These are phyloP conservation scores for Bos indicus DNA, from an alignment of 2,113 vertebrate genomes.

Conservation along the genomic window DNA sequence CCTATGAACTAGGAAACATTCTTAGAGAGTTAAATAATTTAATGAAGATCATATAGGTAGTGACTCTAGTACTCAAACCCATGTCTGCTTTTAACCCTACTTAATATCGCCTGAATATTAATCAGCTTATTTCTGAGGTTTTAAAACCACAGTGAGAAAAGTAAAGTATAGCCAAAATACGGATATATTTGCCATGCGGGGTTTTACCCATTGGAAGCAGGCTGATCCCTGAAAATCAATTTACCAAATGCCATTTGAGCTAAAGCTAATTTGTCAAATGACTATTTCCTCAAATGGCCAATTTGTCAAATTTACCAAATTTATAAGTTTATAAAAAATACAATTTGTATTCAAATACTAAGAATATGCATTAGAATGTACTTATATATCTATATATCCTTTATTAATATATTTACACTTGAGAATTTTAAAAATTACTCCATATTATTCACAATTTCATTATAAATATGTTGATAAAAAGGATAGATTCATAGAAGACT, in stretches of 20 bases:
- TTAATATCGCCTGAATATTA: constrained; percentile 10
- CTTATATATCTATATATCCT: background rate
- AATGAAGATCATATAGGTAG: background rate
- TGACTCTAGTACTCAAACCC: background rate
- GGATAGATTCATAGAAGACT: background rate
- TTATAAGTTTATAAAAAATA: background rate
- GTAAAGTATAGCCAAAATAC: constrained; percentile 7
- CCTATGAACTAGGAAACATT: background rate
- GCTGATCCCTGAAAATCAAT: background rate
- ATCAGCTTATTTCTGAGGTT: background rate
- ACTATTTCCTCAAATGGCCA: constrained; percentile 5
- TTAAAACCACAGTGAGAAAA: constrained; percentile 14
- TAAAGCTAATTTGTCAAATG: constrained; percentile 13
- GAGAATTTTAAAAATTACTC: background rate
- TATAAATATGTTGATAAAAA: background rate
- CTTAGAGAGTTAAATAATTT: constrained; percentile 21
- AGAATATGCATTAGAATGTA: background rate
- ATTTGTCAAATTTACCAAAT: background rate
- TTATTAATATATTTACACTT: constrained; percentile 3
- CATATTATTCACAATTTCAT: constrained; percentile 16
- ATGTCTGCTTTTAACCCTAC: background rate
- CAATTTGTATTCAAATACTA: background rate
- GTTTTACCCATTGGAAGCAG: background rate
- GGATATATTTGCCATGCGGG: background rate
- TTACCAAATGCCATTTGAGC: background rate